These are phyloP conservation scores for Anhinga anhinga DNA, from an alignment of 2,113 vertebrate species.

Conservation along the genomic window DNA sequence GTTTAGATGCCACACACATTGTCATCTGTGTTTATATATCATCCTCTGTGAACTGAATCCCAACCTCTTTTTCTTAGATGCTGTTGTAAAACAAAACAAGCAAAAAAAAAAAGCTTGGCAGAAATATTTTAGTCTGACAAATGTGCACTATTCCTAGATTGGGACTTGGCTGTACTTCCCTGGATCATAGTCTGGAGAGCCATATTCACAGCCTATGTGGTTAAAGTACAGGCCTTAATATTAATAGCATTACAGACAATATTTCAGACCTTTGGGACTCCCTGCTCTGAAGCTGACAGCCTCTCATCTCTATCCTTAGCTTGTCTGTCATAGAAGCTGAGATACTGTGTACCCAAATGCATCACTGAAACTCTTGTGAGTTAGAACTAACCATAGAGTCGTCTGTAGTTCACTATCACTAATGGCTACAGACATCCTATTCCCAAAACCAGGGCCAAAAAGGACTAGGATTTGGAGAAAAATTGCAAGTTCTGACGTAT, in stretches of 20 bases:
- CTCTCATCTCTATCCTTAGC: background rate
- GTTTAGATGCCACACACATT: background rate
- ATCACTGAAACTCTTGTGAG: background rate
- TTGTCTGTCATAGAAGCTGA: background rate
- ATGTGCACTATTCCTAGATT: background rate
- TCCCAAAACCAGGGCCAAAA: background rate
- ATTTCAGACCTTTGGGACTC: background rate
- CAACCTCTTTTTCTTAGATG: background rate
- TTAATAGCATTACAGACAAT: background rate
- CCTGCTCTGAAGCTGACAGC: background rate
- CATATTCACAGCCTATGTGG: background rate
- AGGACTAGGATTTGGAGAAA: background rate
- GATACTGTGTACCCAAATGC: background rate
- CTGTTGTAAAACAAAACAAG: background rate
- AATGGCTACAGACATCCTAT: background rate
- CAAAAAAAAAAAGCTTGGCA: background rate
- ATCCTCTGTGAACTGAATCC: background rate
- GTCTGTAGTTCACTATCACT: background rate
- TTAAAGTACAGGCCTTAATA: background rate
- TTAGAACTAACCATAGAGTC: background rate
- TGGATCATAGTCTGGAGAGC: background rate
- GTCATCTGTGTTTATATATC: background rate
- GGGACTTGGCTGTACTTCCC: background rate
- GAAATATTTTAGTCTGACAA: background rate
- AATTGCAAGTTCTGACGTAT: background rate